phyloP scores from a whole-genome alignment of 2,888 invertebrate genomes.

The Germaria angustata region DNA sequence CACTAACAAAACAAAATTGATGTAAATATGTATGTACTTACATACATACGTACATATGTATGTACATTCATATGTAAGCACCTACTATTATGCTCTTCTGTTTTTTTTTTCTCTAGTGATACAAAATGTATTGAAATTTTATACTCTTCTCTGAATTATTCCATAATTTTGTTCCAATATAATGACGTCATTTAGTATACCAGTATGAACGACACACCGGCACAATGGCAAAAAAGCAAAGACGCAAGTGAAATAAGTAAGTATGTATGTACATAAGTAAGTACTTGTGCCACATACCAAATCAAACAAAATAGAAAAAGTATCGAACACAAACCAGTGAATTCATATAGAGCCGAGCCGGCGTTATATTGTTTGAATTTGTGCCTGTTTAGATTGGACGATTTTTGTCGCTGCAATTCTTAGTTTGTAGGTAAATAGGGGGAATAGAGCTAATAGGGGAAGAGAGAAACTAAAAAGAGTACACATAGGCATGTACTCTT shows the following conservation, averaged over 20 bases:
- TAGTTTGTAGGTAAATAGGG: too few relatives aligned
- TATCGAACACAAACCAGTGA: background rate
- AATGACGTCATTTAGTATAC: constrained; percentile 51
- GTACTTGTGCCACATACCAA: constrained; percentile 16
- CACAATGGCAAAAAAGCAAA: background rate
- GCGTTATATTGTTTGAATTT: constrained; percentile 43
- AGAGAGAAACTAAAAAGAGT: too few relatives aligned
- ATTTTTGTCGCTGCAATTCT: too few relatives aligned
- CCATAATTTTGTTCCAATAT: background rate
- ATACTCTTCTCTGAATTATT: constrained; percentile 4
- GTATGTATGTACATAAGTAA: background rate
- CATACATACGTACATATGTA: too few relatives aligned
- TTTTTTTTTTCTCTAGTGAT: background rate
- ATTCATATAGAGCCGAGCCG: constrained; percentile 50
- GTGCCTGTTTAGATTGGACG: too few relatives aligned
- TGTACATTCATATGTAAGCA: too few relatives aligned
- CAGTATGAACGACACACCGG: too few relatives aligned
- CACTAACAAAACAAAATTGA: background rate
- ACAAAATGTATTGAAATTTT: background rate
- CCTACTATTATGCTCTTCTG: background rate
- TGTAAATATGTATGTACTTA: too few relatives aligned
- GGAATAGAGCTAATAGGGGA: too few relatives aligned
- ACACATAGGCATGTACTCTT: too few relatives aligned
- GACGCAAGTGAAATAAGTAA: background rate
- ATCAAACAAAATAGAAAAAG: constrained; percentile 10